Evolutionary conservation across 2,888 invertebrate genomes (phyloP).

Genomic region (Aphrophora alni): DNA sequence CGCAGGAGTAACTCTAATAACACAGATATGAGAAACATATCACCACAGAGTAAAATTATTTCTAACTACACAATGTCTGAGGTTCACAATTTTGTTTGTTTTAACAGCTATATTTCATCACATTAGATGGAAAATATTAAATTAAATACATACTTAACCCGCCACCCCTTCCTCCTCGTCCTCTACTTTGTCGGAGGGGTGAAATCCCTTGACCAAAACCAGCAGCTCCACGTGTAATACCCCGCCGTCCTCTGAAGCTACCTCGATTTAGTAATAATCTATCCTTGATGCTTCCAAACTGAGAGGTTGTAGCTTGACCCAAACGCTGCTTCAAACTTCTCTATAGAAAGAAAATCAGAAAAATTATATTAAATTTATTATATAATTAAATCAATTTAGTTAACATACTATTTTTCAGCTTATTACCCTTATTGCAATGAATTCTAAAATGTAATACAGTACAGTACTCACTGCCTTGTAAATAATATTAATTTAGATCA

Average conservation of each 20-base stretch:
- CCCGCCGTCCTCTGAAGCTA: background rate
- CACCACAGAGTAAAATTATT: no score
- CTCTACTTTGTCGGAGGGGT: conserved; percentile 13
- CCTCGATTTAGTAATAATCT: conserved; percentile 31
- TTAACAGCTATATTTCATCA: no score
- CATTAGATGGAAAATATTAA: background rate
- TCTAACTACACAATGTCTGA: no score
- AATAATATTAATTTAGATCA: no score
- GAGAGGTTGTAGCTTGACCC: conserved; percentile 2
- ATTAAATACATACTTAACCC: conserved; percentile 8
- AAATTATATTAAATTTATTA: background rate
- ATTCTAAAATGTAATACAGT: no score
- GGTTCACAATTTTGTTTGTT: no score
- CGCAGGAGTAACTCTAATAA: no score
- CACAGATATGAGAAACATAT: no score
- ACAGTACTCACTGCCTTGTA: no score
- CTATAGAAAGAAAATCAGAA: conserved; percentile 8
- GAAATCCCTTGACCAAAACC: background rate
- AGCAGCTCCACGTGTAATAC: background rate
- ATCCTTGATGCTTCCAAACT: conserved; percentile 36
- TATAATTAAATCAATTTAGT: no score
- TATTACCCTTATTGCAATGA: no score
- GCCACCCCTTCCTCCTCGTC: conserved; percentile 22
- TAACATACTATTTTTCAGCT: no score
- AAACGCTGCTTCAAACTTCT: conserved; percentile 33